Evolutionary conservation across 2,113 vertebrate species (phyloP).

Genomic region (Nibea coibor): DNA sequence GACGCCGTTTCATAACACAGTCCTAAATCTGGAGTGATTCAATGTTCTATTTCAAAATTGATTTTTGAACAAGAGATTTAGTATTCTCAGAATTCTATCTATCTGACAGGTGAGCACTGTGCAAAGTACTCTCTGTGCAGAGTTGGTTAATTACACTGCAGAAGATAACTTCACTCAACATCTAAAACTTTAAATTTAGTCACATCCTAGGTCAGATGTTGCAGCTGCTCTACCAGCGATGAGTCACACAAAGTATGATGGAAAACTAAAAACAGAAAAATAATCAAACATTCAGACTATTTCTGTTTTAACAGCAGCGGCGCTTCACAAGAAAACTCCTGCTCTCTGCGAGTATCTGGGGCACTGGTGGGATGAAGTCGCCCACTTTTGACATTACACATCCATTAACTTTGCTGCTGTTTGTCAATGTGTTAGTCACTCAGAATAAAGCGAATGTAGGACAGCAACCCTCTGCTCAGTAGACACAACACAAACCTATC

Average conservation of each 20-base stretch:
- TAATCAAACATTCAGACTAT: conserved; percentile 34
- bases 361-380: background rate
- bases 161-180: background rate
- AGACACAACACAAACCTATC: conserved; percentile 55
- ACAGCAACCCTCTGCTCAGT: background rate
- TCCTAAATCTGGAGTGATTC: background rate
- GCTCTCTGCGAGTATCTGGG: conserved; percentile 33
- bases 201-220: background rate
- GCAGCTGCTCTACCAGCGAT: background rate
- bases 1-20: background rate
- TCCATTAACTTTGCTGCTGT: conserved; percentile 39
- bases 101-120: background rate
- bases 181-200: background rate
- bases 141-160: background rate
- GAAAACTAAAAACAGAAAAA: conserved; percentile 12
- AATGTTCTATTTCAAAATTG: background rate
- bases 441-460: conserved; percentile 59
- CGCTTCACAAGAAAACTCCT: background rate
- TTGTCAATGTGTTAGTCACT: conserved; percentile 32
- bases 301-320: background rate
- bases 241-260: conserved; percentile 8
- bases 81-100: background rate
- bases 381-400: conserved; percentile 15
- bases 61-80: background rate
- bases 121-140: no score